A percentile compares a stretch with the other conserved stretches of the same genome.
phyloP scores from a whole-genome alignment of 2,888 invertebrate species.

The Anaspis maculata region DNA sequence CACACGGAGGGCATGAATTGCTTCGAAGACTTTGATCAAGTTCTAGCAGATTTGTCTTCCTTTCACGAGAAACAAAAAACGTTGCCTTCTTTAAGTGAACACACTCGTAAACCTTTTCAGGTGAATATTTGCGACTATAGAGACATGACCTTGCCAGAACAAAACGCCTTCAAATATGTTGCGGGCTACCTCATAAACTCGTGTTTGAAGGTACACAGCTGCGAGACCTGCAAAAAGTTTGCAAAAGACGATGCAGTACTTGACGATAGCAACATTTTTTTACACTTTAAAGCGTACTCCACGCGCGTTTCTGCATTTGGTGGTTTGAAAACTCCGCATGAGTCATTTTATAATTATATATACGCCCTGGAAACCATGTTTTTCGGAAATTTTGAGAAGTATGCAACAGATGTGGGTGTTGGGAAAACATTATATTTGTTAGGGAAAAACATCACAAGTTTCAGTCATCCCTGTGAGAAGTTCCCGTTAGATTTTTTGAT shows the following conservation, averaged over 20 bases:
- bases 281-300: slow-evolving; percentile 11
- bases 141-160: slow-evolving; percentile 4
- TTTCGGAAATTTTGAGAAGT: slow-evolving; percentile 3
- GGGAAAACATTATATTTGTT: slow-evolving; percentile 1
- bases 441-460: neutral
- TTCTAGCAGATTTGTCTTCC: slow-evolving; percentile 12
- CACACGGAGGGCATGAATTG: slow-evolving; percentile 13
- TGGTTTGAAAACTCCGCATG: slow-evolving; percentile 6
- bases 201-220: slow-evolving; percentile 8
- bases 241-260: slow-evolving; percentile 3
- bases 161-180: too few relatives aligned
- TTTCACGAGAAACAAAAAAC: slow-evolving; percentile 4
- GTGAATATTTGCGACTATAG: slow-evolving; percentile 7
- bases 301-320: slow-evolving; percentile 5
- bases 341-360: slow-evolving; percentile 6
- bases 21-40: slow-evolving; percentile 13
- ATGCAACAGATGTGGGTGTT: neutral
- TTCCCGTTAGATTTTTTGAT: too few relatives aligned
- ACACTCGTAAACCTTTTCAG: neutral
- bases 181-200: too few relatives aligned
- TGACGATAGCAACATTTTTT: slow-evolving; percentile 5
- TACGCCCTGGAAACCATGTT: slow-evolving; percentile 6
- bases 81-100: neutral
- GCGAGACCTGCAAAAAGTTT: slow-evolving; percentile 7
- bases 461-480: slow-evolving; percentile 5